Base-by-base conservation (phyloP, 2,888 invertebrate genomes). In the Tenthredo livida region DNA sequence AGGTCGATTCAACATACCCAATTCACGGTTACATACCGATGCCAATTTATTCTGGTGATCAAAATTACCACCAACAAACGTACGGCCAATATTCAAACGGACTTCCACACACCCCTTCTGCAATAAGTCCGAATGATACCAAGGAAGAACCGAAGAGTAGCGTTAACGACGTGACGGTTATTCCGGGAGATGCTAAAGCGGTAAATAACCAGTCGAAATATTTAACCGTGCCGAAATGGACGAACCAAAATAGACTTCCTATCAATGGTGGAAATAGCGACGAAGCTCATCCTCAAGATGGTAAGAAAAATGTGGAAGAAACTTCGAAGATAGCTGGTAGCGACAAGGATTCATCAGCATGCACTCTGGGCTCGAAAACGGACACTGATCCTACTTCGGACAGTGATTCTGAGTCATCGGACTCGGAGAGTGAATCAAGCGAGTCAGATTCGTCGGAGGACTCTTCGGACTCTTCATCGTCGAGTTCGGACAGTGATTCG, bases 401-500 rank as follows among this genome's bases (percentile, higher is more conserved):
- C 29, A 84, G 70, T 43, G 86, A 86, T n/a, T 85, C 70, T 61
- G 85, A 85, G 9, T 73, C 80, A 21, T 85, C 67, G 70, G 86
- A 85, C 21, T 65, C 80, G n/a, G 89, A 88, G 10, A 88, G 87
- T 37, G 88, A 88, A 33, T 85, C 88, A 5, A 86, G 7, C 65
- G 37, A 58, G 17, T 80, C 80, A 9, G 61, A 61, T 9, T 37
- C 58, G 1, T 67, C 83, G 15, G 65, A 65, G n/a, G 67, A 67
- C 5, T 61, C 61, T 10, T 43, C 84, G 12, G 33, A 70, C 4
- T 17, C 78, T 21, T 70, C 78, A 25, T 37, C 50, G 61, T 91
- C 91, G 58, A 50, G 50, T 25, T 47, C 65, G 40, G 90, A 92
- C 12, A 92, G 91, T 0, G 82, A 82, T 12, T 72, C 67, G 37